Base-by-base conservation (phyloP, 1,140 invertebrate genomes). In the Zaprionus africanus region DNA sequence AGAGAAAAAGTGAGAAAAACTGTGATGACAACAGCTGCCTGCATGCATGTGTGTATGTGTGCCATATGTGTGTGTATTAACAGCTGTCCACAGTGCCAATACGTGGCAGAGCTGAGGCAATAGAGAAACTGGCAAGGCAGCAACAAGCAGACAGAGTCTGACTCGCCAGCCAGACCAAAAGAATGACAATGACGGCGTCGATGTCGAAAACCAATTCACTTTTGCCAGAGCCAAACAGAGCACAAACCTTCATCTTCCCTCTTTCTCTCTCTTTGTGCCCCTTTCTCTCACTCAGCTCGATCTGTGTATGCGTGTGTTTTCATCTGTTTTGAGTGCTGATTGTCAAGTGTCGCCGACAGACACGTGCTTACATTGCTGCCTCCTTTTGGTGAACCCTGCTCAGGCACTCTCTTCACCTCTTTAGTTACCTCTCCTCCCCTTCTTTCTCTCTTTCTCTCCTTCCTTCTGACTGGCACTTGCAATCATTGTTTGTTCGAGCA, bases 291-390 rank as follows among this genome's bases (percentile, higher is more conserved):
- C 46, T 49, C 46, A 22, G 17, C 9, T 49, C 38, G 15, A 4
- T 46, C 28, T 76, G 28, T 41, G 61, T 66, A 36, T 49, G 56
- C 46, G 22, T 64, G 63, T 65, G 59, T 41, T 67, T 66, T 60
- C 59, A 57, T 80, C 83, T 88, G 78, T 88, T 87, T 82, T 83
- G 84, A 88, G 78, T 80, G 83, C 70, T 87, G 84, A 88, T 87
- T 87, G 84, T 84, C 84, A 84, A 87, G 84, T 84, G 84, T 82
- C 79, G 64, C 70, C 54, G 74, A 86, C 78, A 84, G 78, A 88
- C 84, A 83, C 84, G 71, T 83, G 84, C 81, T 88, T 84, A 84
- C 84, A 87, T 54, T 81, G 83, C 69, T 66, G 63, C 58, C 70
- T 63, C 66, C 56, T 63, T 72, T 66, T 63, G 49, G 56, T 54